These are phyloP conservation scores for Barypeithes pellucidus DNA, from an alignment of 2,888 invertebrate genomes.

Conservation along the genomic window DNA sequence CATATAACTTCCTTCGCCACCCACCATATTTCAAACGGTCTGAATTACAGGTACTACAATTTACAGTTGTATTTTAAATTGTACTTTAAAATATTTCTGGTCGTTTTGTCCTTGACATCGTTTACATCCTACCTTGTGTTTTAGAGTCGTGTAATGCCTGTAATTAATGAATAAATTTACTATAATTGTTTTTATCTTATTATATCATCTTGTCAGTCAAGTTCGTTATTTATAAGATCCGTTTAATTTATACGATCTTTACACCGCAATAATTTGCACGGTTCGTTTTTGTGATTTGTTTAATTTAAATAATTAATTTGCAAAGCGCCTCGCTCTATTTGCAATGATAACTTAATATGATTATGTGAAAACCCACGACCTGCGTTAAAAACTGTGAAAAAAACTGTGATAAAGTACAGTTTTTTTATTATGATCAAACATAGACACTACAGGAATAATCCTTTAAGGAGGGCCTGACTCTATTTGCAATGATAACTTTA, in stretches of 20 bases:
- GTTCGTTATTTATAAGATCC: conserved; percentile 22
- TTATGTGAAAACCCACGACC: background rate
- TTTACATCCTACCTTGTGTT: conserved; percentile 15
- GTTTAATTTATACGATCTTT: conserved; percentile 24
- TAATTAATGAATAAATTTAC: conserved; percentile 34
- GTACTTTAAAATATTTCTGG: conserved; percentile 10
- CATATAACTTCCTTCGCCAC: conserved; percentile 38
- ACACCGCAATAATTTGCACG: conserved; percentile 20
- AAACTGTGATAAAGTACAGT: no score
- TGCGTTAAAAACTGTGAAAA: no score
- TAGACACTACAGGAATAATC: no score
- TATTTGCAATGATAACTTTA: no score
- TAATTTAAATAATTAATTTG: conserved; percentile 12
- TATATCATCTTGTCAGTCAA: conserved; percentile 36
- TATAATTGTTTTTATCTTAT: conserved; percentile 33
- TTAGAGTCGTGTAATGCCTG: conserved; percentile 10
- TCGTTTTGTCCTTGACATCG: conserved; percentile 36
- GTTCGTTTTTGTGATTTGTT: background rate
- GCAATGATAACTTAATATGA: background rate
- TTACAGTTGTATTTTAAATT: conserved; percentile 38
- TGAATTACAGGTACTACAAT: conserved; percentile 44
- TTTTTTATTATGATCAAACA: no score
- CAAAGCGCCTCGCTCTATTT: conserved; percentile 8
- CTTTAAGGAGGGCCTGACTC: no score
- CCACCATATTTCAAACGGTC: conserved; percentile 32